Evolutionary conservation across 2,888 invertebrate species (phyloP).

Genomic region (Hirtodrosophila alboralis): DNA sequence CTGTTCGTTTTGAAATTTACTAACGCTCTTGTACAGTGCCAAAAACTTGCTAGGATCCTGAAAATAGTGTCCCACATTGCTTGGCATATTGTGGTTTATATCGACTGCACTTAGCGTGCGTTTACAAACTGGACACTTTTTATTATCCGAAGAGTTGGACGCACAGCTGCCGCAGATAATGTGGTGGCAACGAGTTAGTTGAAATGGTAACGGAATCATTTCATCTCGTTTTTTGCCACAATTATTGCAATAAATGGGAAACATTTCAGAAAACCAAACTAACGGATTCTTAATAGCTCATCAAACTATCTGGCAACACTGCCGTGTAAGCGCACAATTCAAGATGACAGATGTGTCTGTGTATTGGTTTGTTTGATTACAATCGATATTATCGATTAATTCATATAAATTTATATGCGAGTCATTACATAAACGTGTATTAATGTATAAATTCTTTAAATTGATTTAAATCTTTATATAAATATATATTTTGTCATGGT

Average conservation of each 20-base stretch:
- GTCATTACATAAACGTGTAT: too few relatives aligned
- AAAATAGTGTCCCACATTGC: constrained; percentile 47
- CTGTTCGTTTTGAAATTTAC: constrained; percentile 52
- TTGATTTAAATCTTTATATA: too few relatives aligned
- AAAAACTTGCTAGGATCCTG: constrained; percentile 43
- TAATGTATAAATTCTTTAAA: too few relatives aligned
- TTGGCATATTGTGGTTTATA: constrained; percentile 41
- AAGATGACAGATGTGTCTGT: too few relatives aligned
- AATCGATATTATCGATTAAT: too few relatives aligned
- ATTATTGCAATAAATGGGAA: constrained; percentile 55
- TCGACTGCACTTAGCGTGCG: not conserved
- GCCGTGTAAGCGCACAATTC: not conserved
- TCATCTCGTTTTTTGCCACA: constrained; percentile 20
- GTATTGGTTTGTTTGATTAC: too few relatives aligned
- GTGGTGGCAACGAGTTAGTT: constrained; percentile 50
- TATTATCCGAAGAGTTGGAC: not conserved
- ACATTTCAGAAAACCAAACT: constrained; percentile 33
- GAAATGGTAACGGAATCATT: constrained; percentile 7
- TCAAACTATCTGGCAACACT: constrained; percentile 26
- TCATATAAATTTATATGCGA: too few relatives aligned
- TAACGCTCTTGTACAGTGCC: constrained; percentile 30
- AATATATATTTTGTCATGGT: too few relatives aligned
- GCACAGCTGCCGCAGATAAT: constrained; percentile 44
- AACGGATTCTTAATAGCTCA: constrained; percentile 24
- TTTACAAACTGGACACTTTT: constrained; percentile 47